Conservation (phyloP, 2,888 invertebrate species). For the Kryphioiulus occultus region DNA sequence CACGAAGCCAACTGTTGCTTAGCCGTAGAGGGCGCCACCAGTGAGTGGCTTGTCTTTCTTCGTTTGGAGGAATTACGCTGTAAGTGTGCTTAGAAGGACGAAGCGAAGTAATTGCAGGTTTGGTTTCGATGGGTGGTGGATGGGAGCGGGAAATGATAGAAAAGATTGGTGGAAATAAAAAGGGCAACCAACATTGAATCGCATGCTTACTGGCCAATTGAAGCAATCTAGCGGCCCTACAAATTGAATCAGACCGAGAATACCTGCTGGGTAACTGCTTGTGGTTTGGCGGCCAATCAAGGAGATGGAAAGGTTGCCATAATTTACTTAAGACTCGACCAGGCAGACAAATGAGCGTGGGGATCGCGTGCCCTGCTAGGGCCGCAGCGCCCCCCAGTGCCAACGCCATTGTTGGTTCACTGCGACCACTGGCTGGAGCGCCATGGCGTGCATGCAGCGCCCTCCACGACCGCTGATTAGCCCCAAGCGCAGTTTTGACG, state of each 20-base stretch:
- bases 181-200: conserved; percentile 38
- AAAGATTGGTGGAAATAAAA: conserved; percentile 39
- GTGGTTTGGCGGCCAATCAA: conserved; percentile 40
- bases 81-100: conserved; percentile 11
- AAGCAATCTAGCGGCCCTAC: conserved; percentile 38
- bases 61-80: neutral
- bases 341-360: conserved; percentile 15
- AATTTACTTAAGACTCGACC: conserved; percentile 36
- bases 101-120: conserved; percentile 10
- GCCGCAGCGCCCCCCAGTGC: neutral
- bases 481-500: neutral
- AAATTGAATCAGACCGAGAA: conserved; percentile 40
- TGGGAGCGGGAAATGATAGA: neutral
- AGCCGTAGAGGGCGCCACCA: neutral
- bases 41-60: neutral
- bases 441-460: neutral
- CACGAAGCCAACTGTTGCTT: too few species aligned
- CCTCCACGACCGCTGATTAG: neutral
- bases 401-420: neutral
- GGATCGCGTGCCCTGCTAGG: neutral
- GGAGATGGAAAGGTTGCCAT: conserved; percentile 40
- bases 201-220: conserved; percentile 36
- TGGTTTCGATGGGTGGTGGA: neutral
- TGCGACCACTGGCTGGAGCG: neutral
- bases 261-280: conserved; percentile 40